These are phyloP conservation scores for Scyliorhinus canicula DNA, from an alignment of 2,797 vertebrate species.

Conservation along the genomic window DNA sequence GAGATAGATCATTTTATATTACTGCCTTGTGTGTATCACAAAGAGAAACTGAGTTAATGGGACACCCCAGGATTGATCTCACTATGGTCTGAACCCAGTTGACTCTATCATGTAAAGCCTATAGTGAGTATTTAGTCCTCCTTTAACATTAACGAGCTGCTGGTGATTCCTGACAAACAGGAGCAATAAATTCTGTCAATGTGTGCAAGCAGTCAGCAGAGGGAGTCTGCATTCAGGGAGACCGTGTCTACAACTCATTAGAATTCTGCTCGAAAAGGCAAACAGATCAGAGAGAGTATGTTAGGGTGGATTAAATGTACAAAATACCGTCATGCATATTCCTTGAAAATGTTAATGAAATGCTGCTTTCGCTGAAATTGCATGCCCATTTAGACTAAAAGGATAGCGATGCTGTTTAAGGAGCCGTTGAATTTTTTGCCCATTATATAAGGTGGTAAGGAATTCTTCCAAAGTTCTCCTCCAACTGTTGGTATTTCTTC, in stretches of 20 bases:
- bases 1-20: not conserved
- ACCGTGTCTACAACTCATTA: not conserved
- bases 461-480: not conserved
- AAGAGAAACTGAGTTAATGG: not conserved
- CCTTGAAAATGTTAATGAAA: not conserved
- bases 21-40: not conserved
- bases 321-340: not conserved
- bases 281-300: not conserved
- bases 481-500: not conserved
- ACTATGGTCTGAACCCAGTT: not conserved
- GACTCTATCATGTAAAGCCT: not conserved
- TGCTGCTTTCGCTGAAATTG: not conserved
- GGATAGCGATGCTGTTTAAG: not conserved
- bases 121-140: not conserved
- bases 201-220: conserved; percentile 25
- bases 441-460: not conserved
- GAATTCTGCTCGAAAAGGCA: not conserved
- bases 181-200: not conserved
- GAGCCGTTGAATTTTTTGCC: not conserved
- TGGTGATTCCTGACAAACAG: not conserved
- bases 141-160: not conserved
- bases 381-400: not conserved
- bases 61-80: not conserved
- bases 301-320: not conserved
- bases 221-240: conserved; percentile 9